Conservation (phyloP, 2,113 vertebrate genomes). For the Thermophis baileyi region DNA sequence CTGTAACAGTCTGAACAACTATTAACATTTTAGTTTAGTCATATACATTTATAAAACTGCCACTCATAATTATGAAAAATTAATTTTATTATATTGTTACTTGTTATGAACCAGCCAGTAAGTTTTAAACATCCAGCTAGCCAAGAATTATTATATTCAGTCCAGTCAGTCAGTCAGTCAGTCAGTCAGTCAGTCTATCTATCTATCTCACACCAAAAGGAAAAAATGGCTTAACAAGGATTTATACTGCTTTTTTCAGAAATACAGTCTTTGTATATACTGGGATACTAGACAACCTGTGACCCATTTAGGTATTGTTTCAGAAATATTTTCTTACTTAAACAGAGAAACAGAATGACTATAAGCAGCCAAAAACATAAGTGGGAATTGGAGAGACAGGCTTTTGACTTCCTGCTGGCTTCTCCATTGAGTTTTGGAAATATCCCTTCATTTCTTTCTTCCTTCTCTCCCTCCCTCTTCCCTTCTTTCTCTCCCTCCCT, state of each 20-base stretch:
- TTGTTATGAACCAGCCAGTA: neutral
- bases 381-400: neutral
- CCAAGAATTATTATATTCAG: neutral
- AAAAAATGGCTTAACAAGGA: neutral
- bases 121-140: neutral
- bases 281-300: neutral
- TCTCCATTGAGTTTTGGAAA: neutral
- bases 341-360: neutral
- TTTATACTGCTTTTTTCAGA: neutral
- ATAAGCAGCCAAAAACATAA: neutral
- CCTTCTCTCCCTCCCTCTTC: neutral
- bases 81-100: neutral
- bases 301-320: neutral
- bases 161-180: too few species aligned
- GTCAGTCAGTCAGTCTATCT: too few species aligned
- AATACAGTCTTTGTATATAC: neutral
- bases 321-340: neutral
- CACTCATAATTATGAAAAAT: neutral
- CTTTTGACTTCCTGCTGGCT: neutral
- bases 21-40: neutral
- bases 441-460: neutral
- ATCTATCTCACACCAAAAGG: neutral
- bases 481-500: neutral
- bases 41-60: neutral
- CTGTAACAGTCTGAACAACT: neutral